Evolutionary conservation across 2,888 invertebrate genomes (phyloP), one percentile per base, ranked within the genome.

Genomic region (Chloroclysta siterata): DNA sequence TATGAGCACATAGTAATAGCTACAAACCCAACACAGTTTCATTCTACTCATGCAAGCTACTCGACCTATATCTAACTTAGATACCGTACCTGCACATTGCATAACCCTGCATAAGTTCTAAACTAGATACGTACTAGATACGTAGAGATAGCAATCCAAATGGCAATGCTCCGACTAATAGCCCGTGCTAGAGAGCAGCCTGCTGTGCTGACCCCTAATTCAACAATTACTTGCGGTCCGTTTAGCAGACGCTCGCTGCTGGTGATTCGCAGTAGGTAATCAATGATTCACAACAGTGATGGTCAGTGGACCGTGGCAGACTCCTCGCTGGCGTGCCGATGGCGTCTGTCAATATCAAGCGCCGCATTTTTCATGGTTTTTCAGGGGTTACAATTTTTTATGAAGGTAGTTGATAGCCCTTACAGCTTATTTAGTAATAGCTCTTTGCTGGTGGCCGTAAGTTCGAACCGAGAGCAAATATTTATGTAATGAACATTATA

Each of bases 171-270:
- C 51, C 13, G 50, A 44, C 59, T 63, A 63, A 63, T 63, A 59
- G 55, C 41, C 59, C 59, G 51, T 51, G 59, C 39, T 36, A 62
- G 10, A 11, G n/a, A 10, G 52, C 60, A 62, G 53, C 57, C 42
- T 47, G 46, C 53, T 22, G 22, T 60, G 64, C 55, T 66, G 68
- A 55, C 61, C 68, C 64, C 50, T 70, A 65, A 66, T 66, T 65
- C 66, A 65, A 66, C 66, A 52, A 68, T 70, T 68, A 68, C 53
- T 70, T 66, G 63, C 68, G 54, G 41, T 36, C 64, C 54, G 59
- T 54, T 68, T 52, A 52, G 63, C 59, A 60, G 52, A 58, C 57
- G 54, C 60, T 15, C 22, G 56, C 55, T 60, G 63, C 39, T 61
- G 64, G 51, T 66, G 60, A 46, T 64, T 53, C 57, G 63, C 51